Conservation (phyloP, 37 sponge, comb jelly and placozoan genomes). For the Aplysina aerophoba region DNA sequence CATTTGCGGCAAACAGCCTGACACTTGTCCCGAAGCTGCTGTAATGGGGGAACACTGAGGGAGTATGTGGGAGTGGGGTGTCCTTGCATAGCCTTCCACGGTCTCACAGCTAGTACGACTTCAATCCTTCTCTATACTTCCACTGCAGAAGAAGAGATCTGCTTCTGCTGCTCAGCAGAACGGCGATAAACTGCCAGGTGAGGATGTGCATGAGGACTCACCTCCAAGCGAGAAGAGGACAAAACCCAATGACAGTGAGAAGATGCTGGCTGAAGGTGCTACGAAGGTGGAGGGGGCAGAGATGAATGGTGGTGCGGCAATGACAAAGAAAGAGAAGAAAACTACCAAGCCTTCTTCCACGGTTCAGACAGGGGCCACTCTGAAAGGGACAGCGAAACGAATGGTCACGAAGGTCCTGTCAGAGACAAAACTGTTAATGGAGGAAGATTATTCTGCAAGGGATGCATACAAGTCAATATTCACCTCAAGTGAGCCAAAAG, state of each 20-base stretch:
- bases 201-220: neutral
- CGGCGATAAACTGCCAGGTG: neutral
- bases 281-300: neutral
- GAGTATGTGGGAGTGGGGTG: too few relatives aligned
- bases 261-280: neutral
- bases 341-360: neutral
- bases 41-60: too few relatives aligned
- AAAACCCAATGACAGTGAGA: neutral
- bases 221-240: slow-evolving; percentile 12
- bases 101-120: too few relatives aligned
- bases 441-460: slow-evolving; percentile 54
- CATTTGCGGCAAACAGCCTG: too few relatives aligned
- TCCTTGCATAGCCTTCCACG: too few relatives aligned
- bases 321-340: slow-evolving; percentile 27
- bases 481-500: slow-evolving; percentile 50
- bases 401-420: neutral
- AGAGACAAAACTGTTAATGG: slow-evolving; percentile 21
- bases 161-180: neutral
- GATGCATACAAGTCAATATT: slow-evolving; percentile 84
- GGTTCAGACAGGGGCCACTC: neutral
- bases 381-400: neutral
- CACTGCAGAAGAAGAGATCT: slow-evolving; percentile 17
- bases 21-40: too few relatives aligned
- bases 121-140: neutral
- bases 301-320: neutral